These are phyloP conservation scores for Cottoperca gobio DNA, from an alignment of 2,797 vertebrate species.

Conservation along the genomic window DNA sequence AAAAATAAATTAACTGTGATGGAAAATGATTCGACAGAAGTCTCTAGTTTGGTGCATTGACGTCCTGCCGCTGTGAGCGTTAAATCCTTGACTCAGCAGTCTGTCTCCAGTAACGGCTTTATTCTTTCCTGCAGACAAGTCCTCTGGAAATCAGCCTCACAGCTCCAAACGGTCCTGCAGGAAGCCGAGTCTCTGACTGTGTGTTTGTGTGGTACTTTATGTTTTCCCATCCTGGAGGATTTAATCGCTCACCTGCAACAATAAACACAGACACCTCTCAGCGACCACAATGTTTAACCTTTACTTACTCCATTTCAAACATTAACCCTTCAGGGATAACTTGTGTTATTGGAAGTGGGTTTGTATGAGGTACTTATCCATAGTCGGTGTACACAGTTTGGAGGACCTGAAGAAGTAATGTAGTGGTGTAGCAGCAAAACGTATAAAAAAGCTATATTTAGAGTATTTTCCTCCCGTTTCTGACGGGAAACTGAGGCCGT, in stretches of 20 bases:
- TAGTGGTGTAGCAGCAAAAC: too few relatives aligned
- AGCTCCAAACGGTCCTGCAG: slow-evolving; percentile 11
- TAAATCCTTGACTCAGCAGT: slow-evolving; percentile 25
- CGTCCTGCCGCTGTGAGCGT: too few relatives aligned
- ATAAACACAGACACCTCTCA: not conserved
- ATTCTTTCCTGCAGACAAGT: not conserved
- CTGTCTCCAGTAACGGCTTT: too few relatives aligned
- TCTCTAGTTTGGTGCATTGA: not conserved
- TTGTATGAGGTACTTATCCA: too few relatives aligned
- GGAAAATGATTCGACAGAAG: slow-evolving; percentile 25
- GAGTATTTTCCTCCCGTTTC: too few relatives aligned
- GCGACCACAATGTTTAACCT: not conserved
- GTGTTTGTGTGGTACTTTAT: not conserved
- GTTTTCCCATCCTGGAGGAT: slow-evolving; percentile 3
- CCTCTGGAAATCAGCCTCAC: slow-evolving; percentile 9
- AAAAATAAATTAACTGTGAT: slow-evolving; percentile 80
- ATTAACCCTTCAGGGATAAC: too few relatives aligned
- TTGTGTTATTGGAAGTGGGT: too few relatives aligned
- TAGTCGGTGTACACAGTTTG: too few relatives aligned
- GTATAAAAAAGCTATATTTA: too few relatives aligned
- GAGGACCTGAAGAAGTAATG: too few relatives aligned
- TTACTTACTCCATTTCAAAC: not conserved
- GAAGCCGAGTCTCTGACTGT: slow-evolving; percentile 1
- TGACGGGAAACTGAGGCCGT: too few relatives aligned
- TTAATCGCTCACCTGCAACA: slow-evolving; percentile 28